Evolutionary conservation across 2,797 vertebrate species (phyloP), one percentile per base, ranked within the genome.

Genomic region (Premnoplex brunnescens): DNA sequence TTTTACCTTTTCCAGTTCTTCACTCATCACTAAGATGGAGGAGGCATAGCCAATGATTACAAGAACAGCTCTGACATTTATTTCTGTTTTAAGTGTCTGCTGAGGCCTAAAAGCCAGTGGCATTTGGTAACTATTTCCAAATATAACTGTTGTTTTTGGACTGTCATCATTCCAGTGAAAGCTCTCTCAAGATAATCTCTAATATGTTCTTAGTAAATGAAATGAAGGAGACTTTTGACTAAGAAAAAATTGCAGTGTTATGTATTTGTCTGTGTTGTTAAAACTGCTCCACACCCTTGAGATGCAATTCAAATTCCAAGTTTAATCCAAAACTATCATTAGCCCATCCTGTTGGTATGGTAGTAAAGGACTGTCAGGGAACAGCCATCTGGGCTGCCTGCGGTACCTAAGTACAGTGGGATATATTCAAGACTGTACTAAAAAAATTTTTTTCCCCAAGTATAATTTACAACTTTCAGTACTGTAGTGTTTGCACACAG

Each of bases 281-380:
- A 55, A 89, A 81, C 56, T 80, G 56, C 41, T 93, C 88, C 81
- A 91, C 78, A n/a, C 39, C 87, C 82, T 78, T 34, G 30, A 93
- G 60, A 74, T 77, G 78, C 72, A 93, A 92, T 77, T 83, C 68
- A 75, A 85, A 81, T 83, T 85, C 81, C 76, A 91, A 39, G 39
- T 89, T 92, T 56, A 92, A 83, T 76, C 79, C 79, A 74, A 92
- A 96, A 91, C 85, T 88, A 84, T 89, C 93, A 95, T 94, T 91
- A 92, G 72, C 54, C 87, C 56, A 48, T 85, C 75, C 89, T 89
- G 84, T 68, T 64, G 78, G 89, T 87, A 54, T 1, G 1, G 84
- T 18, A 79, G 80, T 17, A 52, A 87, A 77, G 84, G 60, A 63
- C 55, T 66, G 64, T 20, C 81, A 82, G 59, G 55, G 46, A 81